phyloP scores from a whole-genome alignment of 2,888 invertebrate genomes.

The Fragum sueziense region DNA sequence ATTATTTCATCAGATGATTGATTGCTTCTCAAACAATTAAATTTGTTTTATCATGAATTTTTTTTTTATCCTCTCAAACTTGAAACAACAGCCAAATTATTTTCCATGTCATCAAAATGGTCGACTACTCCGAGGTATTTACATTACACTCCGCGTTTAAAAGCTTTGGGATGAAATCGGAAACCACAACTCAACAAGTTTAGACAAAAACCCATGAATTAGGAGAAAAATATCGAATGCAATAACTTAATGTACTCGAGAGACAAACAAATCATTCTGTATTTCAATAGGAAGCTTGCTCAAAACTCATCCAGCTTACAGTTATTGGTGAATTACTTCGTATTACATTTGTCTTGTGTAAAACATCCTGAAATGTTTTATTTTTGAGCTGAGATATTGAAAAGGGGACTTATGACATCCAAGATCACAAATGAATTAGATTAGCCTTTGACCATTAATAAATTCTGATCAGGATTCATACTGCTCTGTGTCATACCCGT shows the following conservation, averaged over 20 bases:
- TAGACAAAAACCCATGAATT: conserved; percentile 4
- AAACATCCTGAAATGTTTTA: no score
- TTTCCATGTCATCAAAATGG: background rate
- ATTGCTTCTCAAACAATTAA: no score
- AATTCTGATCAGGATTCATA: no score
- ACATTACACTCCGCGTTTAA: background rate
- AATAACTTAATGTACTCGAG: conserved; percentile 41
- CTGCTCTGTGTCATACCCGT: no score
- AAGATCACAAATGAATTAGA: no score
- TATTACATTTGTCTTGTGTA: background rate
- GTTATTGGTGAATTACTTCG: background rate
- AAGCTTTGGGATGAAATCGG: conserved; percentile 5
- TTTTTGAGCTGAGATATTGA: no score
- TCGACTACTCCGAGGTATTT: background rate
- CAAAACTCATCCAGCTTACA: background rate
- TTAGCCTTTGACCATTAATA: no score
- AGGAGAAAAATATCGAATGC: conserved; percentile 27
- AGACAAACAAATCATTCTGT: conserved; percentile 26
- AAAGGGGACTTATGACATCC: no score
- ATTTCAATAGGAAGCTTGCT: background rate
- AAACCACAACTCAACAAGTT: conserved; percentile 8
- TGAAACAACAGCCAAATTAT: background rate
- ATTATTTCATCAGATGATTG: background rate
- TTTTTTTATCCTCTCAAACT: no score
- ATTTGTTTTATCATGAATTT: no score